Conservation (phyloP, 2,888 invertebrate species). For the Polyommatus icarus region DNA sequence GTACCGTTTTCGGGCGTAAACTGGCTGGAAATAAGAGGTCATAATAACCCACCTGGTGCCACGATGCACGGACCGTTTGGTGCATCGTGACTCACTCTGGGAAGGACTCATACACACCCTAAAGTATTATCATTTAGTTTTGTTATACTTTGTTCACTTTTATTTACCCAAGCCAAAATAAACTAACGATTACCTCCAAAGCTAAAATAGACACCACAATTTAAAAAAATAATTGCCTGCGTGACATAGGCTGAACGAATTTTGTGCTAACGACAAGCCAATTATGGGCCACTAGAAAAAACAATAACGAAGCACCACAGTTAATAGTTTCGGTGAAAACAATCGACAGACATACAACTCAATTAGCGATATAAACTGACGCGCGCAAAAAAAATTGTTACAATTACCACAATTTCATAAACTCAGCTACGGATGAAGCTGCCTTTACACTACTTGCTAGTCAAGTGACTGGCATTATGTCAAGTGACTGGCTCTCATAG, state of each 20-base stretch:
- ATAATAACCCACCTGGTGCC: too few species aligned
- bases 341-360: conserved; percentile 15
- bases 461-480: not conserved
- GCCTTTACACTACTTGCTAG: not conserved
- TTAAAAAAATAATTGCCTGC: conserved; percentile 12
- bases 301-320: conserved; percentile 3
- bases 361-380: conserved; percentile 4
- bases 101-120: too few species aligned
- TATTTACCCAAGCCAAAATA: too few species aligned
- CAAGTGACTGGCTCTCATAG: not conserved
- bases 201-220: not conserved
- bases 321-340: conserved; percentile 22
- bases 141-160: too few species aligned
- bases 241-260: not conserved
- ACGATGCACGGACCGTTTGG: too few species aligned
- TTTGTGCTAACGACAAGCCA: conserved; percentile 12
- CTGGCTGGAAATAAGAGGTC: too few species aligned
- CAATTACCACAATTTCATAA: conserved; percentile 26
- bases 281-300: not conserved
- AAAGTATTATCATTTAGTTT: too few species aligned
- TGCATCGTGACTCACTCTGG: too few species aligned
- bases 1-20: too few species aligned
- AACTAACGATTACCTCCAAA: not conserved
- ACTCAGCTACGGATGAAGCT: not conserved
- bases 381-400: not conserved